These are phyloP conservation scores for Girardinichthys multiradiatus DNA, from an alignment of 2,113 vertebrate genomes.

Conservation along the genomic window DNA sequence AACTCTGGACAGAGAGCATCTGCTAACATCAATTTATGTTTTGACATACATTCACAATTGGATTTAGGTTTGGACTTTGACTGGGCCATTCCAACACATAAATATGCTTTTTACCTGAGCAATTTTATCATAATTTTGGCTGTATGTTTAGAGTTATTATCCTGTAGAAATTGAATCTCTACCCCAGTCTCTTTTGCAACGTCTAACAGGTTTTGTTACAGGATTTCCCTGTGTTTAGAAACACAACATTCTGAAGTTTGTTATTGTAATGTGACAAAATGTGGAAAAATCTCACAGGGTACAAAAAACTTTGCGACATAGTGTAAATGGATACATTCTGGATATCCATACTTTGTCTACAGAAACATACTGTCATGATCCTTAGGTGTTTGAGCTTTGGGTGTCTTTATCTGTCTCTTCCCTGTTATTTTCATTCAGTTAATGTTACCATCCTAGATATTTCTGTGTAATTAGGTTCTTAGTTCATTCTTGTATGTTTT, in stretches of 20 bases:
- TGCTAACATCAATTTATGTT: not conserved
- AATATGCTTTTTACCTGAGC: no score
- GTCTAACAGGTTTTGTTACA: not conserved
- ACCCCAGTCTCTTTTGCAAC: not conserved
- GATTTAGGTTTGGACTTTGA: not conserved
- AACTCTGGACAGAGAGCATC: not conserved
- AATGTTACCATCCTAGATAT: no score
- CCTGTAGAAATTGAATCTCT: not conserved
- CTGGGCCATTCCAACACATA: no score
- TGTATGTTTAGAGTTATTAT: no score
- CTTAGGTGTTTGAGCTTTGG: no score
- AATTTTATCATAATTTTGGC: no score
- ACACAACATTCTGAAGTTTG: not conserved
- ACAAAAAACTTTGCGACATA: not conserved
- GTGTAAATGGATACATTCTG: not conserved
- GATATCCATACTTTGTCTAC: not conserved
- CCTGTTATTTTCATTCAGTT: no score
- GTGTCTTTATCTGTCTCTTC: no score
- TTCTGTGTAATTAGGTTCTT: no score
- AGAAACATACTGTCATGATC: no score
- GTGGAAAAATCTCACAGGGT: not conserved
- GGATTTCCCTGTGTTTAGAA: not conserved
- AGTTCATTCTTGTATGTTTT: no score
- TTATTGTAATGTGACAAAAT: no score
- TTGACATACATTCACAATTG: not conserved